Evolutionary conservation across 2,797 vertebrate species (phyloP).

Genomic region (Harpagifer antarcticus): DNA sequence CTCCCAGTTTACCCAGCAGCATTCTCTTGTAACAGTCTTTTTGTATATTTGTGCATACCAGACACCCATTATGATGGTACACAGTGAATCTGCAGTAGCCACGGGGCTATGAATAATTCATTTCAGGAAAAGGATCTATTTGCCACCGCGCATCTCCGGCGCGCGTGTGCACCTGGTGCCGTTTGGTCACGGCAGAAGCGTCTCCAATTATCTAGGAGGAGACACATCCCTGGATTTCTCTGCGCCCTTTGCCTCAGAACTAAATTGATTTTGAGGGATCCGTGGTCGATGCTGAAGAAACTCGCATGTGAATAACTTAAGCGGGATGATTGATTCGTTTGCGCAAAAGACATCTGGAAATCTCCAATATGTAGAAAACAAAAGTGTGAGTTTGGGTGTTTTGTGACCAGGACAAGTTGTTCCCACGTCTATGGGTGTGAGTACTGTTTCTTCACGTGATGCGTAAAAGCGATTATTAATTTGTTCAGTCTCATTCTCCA

Average conservation of each 20-base stretch:
- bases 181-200: constrained; percentile 50
- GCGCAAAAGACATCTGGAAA: neutral
- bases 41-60: constrained; percentile 24
- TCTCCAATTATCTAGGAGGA: constrained; percentile 49
- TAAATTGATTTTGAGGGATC: constrained; percentile 28
- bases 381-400: neutral
- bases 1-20: neutral
- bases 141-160: constrained; percentile 43
- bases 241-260: constrained; percentile 20
- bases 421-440: neutral
- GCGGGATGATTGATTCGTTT: constrained; percentile 14
- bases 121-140: constrained; percentile 67
- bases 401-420: constrained; percentile 1
- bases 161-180: constrained; percentile 67
- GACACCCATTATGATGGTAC: constrained; percentile 26
- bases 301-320: constrained; percentile 22
- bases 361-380: neutral
- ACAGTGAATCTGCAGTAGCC: constrained; percentile 33
- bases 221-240: constrained; percentile 43
- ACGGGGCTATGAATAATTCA: constrained; percentile 70
- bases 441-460: constrained; percentile 6
- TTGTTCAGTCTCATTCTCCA: constrained; percentile 15
- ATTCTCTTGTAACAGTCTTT: neutral
- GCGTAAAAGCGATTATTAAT: constrained; percentile 26
- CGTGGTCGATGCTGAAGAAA: constrained; percentile 22